Conservation (phyloP, 2,797 vertebrate genomes). For the Sebastiscus albofasciatus region DNA sequence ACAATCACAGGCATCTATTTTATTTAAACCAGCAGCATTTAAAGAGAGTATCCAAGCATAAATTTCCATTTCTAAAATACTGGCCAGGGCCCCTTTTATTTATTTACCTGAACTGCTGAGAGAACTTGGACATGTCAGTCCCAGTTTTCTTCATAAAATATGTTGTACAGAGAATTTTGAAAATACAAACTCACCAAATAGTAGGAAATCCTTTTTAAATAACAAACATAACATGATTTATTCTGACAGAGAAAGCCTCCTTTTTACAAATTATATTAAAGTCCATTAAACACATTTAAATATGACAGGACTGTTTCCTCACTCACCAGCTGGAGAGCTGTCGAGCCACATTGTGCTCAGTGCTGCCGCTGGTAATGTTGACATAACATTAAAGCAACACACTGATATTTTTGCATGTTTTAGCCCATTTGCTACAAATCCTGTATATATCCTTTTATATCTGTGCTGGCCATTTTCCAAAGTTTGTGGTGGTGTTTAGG, state of each 20-base stretch:
- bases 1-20: slow-evolving; percentile 8
- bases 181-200: not conserved
- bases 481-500: not conserved
- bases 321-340: not conserved
- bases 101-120: not conserved
- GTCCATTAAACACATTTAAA: not conserved
- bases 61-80: not conserved
- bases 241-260: not conserved
- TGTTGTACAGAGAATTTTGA: not conserved
- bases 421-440: not conserved
- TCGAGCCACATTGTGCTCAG: not conserved
- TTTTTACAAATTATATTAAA: not conserved
- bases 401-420: not conserved
- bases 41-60: not conserved
- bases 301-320: not conserved
- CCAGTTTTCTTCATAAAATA: not conserved
- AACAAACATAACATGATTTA: not conserved
- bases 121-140: not conserved
- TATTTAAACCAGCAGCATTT: slow-evolving; percentile 1
- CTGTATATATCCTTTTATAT: too few species aligned
- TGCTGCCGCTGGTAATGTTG: not conserved
- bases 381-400: not conserved
- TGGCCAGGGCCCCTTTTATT: not conserved
- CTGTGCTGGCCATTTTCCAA: not conserved
- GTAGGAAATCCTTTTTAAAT: not conserved